Evolutionary conservation across 1,140 invertebrate species (phyloP).

Genomic region (Lepidurus packardi): DNA sequence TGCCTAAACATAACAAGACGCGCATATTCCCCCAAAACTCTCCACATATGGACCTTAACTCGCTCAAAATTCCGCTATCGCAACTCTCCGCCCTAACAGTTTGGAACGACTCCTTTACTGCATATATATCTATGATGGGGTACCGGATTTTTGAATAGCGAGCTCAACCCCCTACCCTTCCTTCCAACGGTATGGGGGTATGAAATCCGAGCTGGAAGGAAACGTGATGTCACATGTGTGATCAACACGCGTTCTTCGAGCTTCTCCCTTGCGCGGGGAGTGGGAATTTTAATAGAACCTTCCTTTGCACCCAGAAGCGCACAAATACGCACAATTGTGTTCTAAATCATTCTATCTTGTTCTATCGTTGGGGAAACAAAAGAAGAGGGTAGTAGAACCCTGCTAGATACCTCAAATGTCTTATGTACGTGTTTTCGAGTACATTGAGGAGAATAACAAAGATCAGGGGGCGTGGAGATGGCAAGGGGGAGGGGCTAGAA

Average conservation of each 20-base stretch:
- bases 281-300: no score
- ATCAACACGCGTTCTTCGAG: constrained; percentile 7
- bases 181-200: background rate
- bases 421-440: no score
- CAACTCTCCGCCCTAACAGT: background rate
- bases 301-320: no score
- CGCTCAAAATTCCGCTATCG: background rate
- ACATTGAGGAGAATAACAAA: no score
- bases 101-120: no score
- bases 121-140: background rate
- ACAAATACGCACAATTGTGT: no score
- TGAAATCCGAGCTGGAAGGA: background rate
- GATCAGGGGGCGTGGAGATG: no score
- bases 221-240: constrained; percentile 21
- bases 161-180: background rate
- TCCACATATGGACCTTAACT: background rate
- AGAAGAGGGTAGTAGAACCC: no score
- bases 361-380: no score
- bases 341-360: no score
- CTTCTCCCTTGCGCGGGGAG: background rate
- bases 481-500: no score
- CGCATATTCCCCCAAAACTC: background rate
- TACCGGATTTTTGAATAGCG: background rate
- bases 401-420: no score
- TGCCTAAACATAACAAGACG: constrained; percentile 7